Evolutionary conservation across 2,113 vertebrate genomes (phyloP), one percentile per base, ranked within the genome.

Genomic region (Strix aluco): DNA sequence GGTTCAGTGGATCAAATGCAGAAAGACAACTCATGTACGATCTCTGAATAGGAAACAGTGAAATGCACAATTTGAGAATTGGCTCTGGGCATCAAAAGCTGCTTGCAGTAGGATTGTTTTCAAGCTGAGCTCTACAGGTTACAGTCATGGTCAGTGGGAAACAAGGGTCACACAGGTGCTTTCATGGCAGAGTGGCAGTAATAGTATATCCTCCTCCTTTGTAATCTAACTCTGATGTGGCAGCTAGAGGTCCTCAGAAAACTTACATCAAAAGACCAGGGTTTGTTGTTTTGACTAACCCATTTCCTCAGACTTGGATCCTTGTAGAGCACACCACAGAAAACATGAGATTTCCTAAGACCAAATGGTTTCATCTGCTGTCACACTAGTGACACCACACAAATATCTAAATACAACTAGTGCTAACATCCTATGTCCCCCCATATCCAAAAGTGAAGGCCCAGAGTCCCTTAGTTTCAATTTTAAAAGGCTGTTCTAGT

Each of bases 351-450:
- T 51, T 69, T 75, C 44, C 81, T 1, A 4, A 70, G 30, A 52
- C 42, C 40, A 58, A 81, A 14, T 4, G 8, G 34, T 57, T 79
- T 79, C 17, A 63, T 23, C 42, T 79, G 36, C 42, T 44, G 26
- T 38, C 46, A 25, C 9, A 42, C 63, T 16, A 29, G 19, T 44
- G 49, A 38, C 32, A 12, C 9, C 47, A 61, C 21, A 66, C 13
- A 27, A 44, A 58, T 5, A 59, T 26, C 62, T 30, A 14, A 32
- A 30, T 6, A 27, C 14, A n/a, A 13, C 23, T 11, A 27, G 8
- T 21, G 10, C 26, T 38, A 20, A 46, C 6, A 5, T 27, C 21
- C 1, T 12, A 6, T 3, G 1, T 30, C 11, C 22, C 22, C 25
- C 30, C 11, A 2, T 23, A 80, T 13, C 61, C 47, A 26, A 34